phyloP scores from a whole-genome alignment of 2,888 invertebrate species.

The Diplazon laetatorius region DNA sequence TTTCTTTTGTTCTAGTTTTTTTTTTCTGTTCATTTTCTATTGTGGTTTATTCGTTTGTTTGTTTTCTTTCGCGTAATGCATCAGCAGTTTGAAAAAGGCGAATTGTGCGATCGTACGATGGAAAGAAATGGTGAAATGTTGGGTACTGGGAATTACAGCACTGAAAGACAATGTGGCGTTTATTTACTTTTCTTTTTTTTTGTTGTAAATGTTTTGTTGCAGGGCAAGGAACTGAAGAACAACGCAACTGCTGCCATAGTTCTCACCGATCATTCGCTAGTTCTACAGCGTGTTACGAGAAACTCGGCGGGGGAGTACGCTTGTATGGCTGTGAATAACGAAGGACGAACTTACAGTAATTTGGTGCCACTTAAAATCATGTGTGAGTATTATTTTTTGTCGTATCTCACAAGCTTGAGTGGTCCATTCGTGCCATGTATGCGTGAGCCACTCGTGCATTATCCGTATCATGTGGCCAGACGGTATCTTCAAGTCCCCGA shows the following conservation, averaged over 20 bases:
- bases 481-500: no score
- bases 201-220: conserved; percentile 73
- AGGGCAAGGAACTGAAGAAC: conserved; percentile 93
- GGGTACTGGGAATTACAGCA: conserved; percentile 5
- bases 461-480: not conserved
- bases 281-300: conserved; percentile 92
- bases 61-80: conserved; percentile 14
- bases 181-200: no score
- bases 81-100: not conserved
- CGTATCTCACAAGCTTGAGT: not conserved
- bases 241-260: conserved; percentile 92
- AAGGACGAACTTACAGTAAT: conserved; percentile 87
- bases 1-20: not conserved
- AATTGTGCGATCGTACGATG: not conserved
- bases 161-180: not conserved
- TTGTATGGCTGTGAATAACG: conserved; percentile 92
- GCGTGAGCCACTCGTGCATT: not conserved
- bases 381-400: no score
- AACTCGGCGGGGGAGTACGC: conserved; percentile 94
- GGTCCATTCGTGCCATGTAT: not conserved
- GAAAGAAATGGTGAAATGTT: not conserved
- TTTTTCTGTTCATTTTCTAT: no score
- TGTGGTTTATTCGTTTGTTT: not conserved
- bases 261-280: conserved; percentile 93
- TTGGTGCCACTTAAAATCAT: conserved; percentile 83